Conservation (phyloP, 2,797 vertebrate genomes). For the Acanthurus leucopareius region DNA sequence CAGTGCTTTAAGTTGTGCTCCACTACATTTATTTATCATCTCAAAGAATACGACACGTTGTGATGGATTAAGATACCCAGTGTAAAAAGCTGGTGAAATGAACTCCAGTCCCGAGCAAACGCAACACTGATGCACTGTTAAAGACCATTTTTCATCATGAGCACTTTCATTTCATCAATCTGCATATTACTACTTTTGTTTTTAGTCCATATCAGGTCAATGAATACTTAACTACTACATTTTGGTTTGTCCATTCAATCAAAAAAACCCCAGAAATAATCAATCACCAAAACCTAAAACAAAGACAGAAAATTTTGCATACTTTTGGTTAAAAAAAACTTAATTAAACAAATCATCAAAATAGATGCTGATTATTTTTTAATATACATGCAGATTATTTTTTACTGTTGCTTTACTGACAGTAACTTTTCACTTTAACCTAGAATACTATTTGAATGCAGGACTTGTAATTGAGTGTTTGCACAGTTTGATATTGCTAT, state of each 20-base stretch:
- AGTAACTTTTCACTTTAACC: neutral
- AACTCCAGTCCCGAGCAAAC: neutral
- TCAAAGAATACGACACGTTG: neutral
- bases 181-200: neutral
- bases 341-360: neutral
- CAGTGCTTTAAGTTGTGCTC: neutral
- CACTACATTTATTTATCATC: neutral
- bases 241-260: neutral
- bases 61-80: neutral
- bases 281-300: neutral
- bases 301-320: neutral
- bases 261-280: neutral
- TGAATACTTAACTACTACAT: neutral
- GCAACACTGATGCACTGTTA: neutral
- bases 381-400: neutral
- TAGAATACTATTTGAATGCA: neutral
- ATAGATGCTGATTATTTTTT: neutral
- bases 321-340: neutral
- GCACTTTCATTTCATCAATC: neutral
- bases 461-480: neutral
- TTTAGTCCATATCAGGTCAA: neutral
- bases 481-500: too few relatives aligned
- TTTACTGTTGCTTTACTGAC: neutral
- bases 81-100: neutral
- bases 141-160: neutral